A percentile compares a stretch with the other conserved stretches of the same genome.
Evolutionary conservation across 2,797 vertebrate genomes (phyloP).

Genomic region (Acipenser ruthenus): DNA sequence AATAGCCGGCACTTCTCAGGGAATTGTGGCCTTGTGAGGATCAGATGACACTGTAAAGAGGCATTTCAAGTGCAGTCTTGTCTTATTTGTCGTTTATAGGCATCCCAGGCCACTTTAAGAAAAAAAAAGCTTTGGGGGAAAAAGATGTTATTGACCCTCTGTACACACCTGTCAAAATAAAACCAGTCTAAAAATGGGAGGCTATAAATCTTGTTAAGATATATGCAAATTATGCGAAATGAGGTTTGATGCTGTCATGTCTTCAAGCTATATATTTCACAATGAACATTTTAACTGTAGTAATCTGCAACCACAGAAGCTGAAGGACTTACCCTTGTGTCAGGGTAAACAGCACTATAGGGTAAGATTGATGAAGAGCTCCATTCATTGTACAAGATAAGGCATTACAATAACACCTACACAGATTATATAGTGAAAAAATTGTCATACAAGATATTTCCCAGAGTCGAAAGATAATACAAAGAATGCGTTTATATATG

Average conservation of each 20-base stretch:
- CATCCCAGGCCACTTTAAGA: conserved; percentile 39
- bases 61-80: conserved; percentile 42
- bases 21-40: conserved; percentile 25
- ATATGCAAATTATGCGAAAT: conserved; percentile 47
- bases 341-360: background rate
- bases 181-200: conserved; percentile 31
- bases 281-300: background rate
- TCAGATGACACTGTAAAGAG: conserved; percentile 33
- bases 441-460: too few relatives aligned
- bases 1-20: conserved; percentile 37
- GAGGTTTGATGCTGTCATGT: conserved; percentile 40
- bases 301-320: background rate
- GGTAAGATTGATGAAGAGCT: too few relatives aligned
- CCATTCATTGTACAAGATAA: too few relatives aligned
- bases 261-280: conserved; percentile 33
- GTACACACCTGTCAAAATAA: conserved; percentile 46
- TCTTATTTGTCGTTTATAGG: conserved; percentile 40
- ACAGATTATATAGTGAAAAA: too few relatives aligned
- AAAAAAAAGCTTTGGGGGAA: conserved; percentile 32
- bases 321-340: background rate
- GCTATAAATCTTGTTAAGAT: conserved; percentile 36
- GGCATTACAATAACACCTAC: too few relatives aligned
- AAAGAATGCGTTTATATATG: too few relatives aligned
- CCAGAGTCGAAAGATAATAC: too few relatives aligned
- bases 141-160: conserved; percentile 40